A percentile compares a stretch with the other conserved stretches of the same genome.
Evolutionary conservation across 1,140 invertebrate genomes (phyloP).

Genomic region (Eufriesea mexicana): DNA sequence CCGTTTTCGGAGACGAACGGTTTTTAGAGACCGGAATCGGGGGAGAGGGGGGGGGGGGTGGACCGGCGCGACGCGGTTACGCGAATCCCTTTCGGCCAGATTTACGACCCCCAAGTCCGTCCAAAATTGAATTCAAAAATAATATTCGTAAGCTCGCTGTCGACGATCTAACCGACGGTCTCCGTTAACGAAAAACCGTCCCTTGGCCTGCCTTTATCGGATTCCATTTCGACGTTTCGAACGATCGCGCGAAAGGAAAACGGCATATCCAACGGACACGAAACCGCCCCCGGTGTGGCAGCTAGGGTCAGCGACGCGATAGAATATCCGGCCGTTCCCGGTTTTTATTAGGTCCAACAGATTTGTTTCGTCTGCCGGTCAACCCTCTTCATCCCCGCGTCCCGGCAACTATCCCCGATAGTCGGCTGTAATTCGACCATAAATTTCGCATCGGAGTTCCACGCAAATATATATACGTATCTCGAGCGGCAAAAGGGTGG

Average conservation of each 20-base stretch:
- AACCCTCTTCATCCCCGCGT: not conserved
- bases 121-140: conserved; percentile 10
- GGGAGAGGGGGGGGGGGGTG: too few relatives aligned
- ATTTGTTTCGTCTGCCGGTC: not conserved
- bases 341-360: not conserved
- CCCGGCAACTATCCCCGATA: not conserved
- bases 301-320: not conserved
- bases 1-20: not conserved
- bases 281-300: not conserved
- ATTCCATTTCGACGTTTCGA: not conserved
- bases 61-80: not conserved
- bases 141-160: conserved; percentile 1
- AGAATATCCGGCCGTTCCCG: not conserved
- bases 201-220: not conserved
- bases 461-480: conserved; percentile 65
- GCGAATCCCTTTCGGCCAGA: conserved; percentile 13
- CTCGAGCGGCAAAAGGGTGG: conserved; percentile 10
- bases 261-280: not conserved
- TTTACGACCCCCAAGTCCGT: not conserved
- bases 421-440: conserved; percentile 70
- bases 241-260: conserved; percentile 6
- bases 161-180: not conserved
- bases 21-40: not conserved
- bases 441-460: conserved; percentile 70
- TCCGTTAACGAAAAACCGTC: not conserved